These are phyloP conservation scores for Oenanthe melanoleuca DNA, from an alignment of 2,113 vertebrate species.

Conservation along the genomic window DNA sequence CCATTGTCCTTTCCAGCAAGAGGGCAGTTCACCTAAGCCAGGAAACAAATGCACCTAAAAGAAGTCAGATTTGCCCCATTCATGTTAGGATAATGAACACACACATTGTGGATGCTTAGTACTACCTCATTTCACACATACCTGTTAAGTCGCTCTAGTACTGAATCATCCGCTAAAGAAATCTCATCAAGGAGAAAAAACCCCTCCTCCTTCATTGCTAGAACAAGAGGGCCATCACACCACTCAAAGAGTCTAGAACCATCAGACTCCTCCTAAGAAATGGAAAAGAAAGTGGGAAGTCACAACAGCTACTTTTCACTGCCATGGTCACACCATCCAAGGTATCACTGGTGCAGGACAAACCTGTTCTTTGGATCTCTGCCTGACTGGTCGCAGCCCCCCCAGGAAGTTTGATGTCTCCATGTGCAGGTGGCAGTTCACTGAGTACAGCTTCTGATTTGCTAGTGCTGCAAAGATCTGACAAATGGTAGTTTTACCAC, in stretches of 20 bases:
- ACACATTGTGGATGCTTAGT: neutral
- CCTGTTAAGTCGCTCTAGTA: constrained; percentile 98
- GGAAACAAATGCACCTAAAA: neutral
- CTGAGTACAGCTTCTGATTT: constrained; percentile 84
- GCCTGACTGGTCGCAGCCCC: constrained; percentile 88
- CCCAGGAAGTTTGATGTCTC: constrained; percentile 97
- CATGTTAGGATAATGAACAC: neutral
- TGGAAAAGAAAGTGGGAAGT: neutral
- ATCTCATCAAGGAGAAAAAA: constrained; percentile 98
- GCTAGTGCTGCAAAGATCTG: constrained; percentile 90
- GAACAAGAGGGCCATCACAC: constrained; percentile 92
- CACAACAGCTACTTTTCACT: neutral
- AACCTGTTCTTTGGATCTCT: constrained; percentile 80
- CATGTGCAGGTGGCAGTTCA: constrained; percentile 97
- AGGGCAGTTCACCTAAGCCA: neutral
- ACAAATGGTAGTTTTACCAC: constrained; percentile 97
- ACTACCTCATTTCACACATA: constrained; percentile 27
- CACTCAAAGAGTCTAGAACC: constrained; percentile 89
- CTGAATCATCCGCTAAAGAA: constrained; percentile 95
- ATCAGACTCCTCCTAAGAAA: constrained; percentile 78
- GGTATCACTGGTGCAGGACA: neutral
- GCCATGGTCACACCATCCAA: neutral
- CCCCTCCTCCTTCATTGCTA: constrained; percentile 89
- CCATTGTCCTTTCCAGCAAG: neutral
- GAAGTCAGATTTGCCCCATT: neutral